phyloP scores from a whole-genome alignment of 2,113 vertebrate genomes.

The Myrmecobius fasciatus region DNA sequence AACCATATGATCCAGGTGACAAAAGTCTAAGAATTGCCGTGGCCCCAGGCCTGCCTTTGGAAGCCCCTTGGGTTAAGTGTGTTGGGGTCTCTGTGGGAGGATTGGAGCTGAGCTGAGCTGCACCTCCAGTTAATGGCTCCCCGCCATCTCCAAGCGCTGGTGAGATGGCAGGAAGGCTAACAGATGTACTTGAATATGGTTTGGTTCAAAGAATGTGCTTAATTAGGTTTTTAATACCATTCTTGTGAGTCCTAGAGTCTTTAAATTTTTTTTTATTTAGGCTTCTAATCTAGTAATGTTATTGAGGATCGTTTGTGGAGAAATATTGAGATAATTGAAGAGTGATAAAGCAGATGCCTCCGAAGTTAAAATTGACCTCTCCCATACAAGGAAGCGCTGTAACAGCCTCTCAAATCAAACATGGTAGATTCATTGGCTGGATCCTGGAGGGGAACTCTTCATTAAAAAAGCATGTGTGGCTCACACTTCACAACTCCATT shows the following conservation, averaged over 20 bases:
- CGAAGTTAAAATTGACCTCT: slow-evolving; percentile 41
- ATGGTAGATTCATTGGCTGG: neutral
- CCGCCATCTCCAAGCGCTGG: neutral
- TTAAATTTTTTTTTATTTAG: slow-evolving; percentile 56
- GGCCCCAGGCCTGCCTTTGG: neutral
- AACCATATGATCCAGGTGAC: neutral
- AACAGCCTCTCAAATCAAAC: neutral
- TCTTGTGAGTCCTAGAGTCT: slow-evolving; percentile 54
- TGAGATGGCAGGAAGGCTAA: slow-evolving; percentile 19
- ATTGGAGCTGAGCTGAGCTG: neutral
- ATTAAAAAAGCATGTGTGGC: accelerated
- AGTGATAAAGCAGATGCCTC: slow-evolving; percentile 58
- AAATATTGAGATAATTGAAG: slow-evolving; percentile 46
- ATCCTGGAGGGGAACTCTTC: neutral
- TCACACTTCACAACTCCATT: neutral
- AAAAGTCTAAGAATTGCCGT: neutral
- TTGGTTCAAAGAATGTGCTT: slow-evolving; percentile 70
- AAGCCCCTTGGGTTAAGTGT: neutral
- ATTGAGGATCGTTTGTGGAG: slow-evolving; percentile 55
- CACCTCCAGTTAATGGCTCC: neutral
- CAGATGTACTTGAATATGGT: slow-evolving; percentile 61
- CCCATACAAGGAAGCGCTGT: neutral
- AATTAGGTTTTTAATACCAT: slow-evolving; percentile 70
- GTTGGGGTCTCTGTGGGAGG: neutral
- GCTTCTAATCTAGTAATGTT: slow-evolving; percentile 32